Percentiles rank a stretch among this genome's conserved stretches.
These are phyloP conservation scores for Macropus fuliginosus DNA, from an alignment of 2,797 vertebrate genomes.

Conservation along the genomic window DNA sequence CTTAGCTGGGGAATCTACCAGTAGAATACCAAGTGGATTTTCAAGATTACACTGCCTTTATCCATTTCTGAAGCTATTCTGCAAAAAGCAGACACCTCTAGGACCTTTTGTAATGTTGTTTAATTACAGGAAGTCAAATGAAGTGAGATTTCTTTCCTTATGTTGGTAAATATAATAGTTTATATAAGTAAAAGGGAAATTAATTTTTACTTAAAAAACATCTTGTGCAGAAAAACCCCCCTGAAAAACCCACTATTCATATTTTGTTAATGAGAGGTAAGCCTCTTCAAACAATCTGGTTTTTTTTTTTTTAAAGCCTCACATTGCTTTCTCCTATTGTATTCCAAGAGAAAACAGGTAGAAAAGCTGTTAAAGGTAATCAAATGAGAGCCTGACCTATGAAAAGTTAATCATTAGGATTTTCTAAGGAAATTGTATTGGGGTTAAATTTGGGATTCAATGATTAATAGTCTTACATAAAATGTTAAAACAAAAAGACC, in stretches of 20 bases:
- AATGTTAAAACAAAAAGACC: slow-evolving; percentile 52
- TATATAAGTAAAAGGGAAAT: slow-evolving; percentile 59
- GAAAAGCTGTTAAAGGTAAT: not conserved
- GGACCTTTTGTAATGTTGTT: slow-evolving; percentile 40
- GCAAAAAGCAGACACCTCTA: slow-evolving; percentile 46
- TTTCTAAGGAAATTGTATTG: slow-evolving; percentile 58
- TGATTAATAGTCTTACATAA: slow-evolving; percentile 27
- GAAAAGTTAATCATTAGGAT: not conserved
- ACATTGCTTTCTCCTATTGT: slow-evolving; percentile 2
- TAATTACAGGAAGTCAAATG: slow-evolving; percentile 69
- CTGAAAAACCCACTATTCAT: slow-evolving; percentile 49
- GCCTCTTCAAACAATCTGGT: slow-evolving; percentile 25
- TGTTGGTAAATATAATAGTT: slow-evolving; percentile 56
- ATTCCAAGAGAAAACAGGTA: slow-evolving; percentile 14
- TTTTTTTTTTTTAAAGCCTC: slow-evolving; percentile 30
- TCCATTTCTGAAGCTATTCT: slow-evolving; percentile 53
- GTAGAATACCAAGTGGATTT: slow-evolving; percentile 68
- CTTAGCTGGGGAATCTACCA: slow-evolving; percentile 51
- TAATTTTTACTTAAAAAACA: slow-evolving; percentile 54
- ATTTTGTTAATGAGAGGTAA: not conserved
- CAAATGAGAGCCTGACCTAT: not conserved
- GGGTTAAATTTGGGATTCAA: slow-evolving; percentile 17
- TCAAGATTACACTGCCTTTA: slow-evolving; percentile 58
- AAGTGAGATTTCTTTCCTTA: slow-evolving; percentile 9
- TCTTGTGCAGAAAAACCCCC: slow-evolving; percentile 47